Percentiles rank a stretch among this genome's conserved stretches.
phyloP scores from a whole-genome alignment of 2,797 vertebrate species.

The Lepus oiostolus region DNA sequence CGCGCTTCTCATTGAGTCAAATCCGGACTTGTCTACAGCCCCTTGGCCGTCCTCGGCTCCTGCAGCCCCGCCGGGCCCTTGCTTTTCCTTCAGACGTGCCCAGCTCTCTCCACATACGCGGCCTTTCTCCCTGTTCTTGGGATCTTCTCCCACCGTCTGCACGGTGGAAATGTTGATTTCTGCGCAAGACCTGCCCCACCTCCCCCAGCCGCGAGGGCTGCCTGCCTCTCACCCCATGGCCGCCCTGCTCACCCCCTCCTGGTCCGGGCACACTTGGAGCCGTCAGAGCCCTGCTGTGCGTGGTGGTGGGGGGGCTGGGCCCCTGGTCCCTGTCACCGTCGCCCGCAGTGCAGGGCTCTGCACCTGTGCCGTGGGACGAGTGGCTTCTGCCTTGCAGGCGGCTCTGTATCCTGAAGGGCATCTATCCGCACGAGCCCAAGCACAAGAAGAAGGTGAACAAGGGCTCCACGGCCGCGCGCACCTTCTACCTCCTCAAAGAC shows the following conservation, averaged over 20 bases:
- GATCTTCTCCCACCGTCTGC: background rate
- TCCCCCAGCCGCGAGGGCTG: background rate
- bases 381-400: conserved; percentile 89
- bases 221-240: background rate
- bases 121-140: background rate
- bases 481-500: conserved; percentile 98
- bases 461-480: conserved; percentile 94
- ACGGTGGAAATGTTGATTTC: background rate
- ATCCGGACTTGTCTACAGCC: background rate
- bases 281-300: too few relatives aligned
- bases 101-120: background rate
- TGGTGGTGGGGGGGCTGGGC: too few relatives aligned
- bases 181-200: background rate
- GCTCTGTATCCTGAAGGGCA: conserved; percentile 97
- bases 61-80: background rate
- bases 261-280: background rate
- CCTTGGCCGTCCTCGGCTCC: background rate
- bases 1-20: background rate
- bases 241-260: background rate
- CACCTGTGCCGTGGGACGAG: background rate
- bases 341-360: background rate
- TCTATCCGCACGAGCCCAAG: conserved; percentile 98
- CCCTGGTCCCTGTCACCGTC: background rate
- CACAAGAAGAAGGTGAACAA: conserved; percentile 99
- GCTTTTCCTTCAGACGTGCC: background rate